These are phyloP conservation scores for Macrophya annulata DNA, from an alignment of 2,888 invertebrate species.

Conservation along the genomic window DNA sequence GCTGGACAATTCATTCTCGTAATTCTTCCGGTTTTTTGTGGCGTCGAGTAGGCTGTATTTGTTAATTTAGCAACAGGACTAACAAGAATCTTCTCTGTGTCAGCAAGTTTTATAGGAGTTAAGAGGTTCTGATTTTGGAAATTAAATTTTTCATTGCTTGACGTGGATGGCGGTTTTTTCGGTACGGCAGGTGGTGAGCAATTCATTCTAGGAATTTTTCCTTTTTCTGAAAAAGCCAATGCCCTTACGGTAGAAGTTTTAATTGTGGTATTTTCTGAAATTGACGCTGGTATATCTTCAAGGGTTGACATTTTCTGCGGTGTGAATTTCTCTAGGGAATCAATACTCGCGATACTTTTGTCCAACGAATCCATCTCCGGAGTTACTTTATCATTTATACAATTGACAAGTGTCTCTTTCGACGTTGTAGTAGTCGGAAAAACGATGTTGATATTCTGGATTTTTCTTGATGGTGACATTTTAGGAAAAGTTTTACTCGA, in stretches of 20 bases:
- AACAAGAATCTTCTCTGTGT: constrained; percentile 16
- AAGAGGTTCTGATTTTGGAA: background rate
- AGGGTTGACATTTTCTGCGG: constrained; percentile 33
- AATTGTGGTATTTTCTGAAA: constrained; percentile 5
- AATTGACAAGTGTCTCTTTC: background rate
- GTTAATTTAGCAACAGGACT: background rate
- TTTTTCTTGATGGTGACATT: constrained; percentile 68
- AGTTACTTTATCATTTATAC: background rate
- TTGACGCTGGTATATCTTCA: constrained; percentile 1
- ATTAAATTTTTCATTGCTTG: background rate
- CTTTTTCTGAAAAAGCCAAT: background rate
- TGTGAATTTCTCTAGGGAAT: constrained; percentile 21
- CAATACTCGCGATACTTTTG: constrained; percentile 22
- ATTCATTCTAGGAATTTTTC: background rate
- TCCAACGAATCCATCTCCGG: constrained; percentile 12
- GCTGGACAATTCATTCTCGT: background rate
- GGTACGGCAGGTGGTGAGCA: constrained; percentile 1
- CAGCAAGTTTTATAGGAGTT: background rate
- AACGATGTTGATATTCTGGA: constrained; percentile 70
- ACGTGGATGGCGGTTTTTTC: background rate
- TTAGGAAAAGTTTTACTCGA: constrained; percentile 69
- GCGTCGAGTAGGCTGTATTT: background rate
- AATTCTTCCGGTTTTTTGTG: constrained; percentile 1
- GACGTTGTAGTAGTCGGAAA: constrained; percentile 57
- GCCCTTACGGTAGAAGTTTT: constrained; percentile 7